Evolutionary conservation across 2,113 vertebrate species (phyloP).

Genomic region (Lathamus discolor): DNA sequence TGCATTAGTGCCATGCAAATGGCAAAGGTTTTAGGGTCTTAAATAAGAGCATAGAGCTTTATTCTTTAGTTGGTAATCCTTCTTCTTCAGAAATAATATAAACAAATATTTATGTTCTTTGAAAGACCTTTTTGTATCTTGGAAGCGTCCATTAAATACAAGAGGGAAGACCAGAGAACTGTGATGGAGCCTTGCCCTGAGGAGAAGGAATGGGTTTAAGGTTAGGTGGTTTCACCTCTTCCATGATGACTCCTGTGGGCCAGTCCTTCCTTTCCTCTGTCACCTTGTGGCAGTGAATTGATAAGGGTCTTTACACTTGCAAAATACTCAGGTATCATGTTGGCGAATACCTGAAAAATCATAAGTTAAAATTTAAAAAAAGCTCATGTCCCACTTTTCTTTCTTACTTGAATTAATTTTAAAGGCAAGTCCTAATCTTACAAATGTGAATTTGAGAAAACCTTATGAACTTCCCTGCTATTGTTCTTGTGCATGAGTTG

Average conservation of each 20-base stretch:
- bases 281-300: not conserved
- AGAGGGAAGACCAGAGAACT: not conserved
- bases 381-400: not conserved
- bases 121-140: not conserved
- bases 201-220: not conserved
- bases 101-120: not conserved
- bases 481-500: not conserved
- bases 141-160: not conserved
- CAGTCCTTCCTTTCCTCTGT: not conserved
- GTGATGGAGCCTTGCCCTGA: not conserved
- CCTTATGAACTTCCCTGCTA: not conserved
- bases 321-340: not conserved
- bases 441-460: not conserved
- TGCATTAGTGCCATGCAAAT: not conserved
- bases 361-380: not conserved
- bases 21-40: not conserved
- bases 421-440: not conserved
- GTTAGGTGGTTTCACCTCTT: not conserved
- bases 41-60: not conserved
- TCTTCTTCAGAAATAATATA: not conserved
- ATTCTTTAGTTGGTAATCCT: not conserved
- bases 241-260: accelerated
- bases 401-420: not conserved
- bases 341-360: not conserved
- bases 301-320: not conserved